These are phyloP conservation scores for Eristalinus aeneus DNA, from an alignment of 2,888 invertebrate species.

Conservation along the genomic window DNA sequence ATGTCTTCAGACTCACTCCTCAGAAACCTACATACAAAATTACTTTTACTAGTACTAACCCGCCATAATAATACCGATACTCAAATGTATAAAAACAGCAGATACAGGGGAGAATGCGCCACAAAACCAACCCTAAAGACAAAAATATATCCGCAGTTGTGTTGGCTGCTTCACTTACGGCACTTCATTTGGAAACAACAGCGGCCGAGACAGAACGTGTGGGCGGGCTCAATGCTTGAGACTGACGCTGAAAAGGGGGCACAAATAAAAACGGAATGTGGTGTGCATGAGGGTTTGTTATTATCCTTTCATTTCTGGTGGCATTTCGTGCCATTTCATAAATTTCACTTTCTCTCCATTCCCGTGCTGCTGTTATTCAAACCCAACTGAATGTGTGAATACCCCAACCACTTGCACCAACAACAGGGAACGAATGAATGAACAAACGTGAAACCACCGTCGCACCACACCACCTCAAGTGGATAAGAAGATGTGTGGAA, in stretches of 20 bases:
- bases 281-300: slow-evolving; percentile 47
- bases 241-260: not conserved
- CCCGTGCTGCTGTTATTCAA: not conserved
- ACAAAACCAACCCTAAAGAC: slow-evolving; percentile 2
- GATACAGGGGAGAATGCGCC: slow-evolving; percentile 1
- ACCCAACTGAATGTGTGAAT: not conserved
- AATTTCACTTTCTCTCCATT: slow-evolving; percentile 12
- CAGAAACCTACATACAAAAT: not conserved
- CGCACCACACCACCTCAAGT: slow-evolving; percentile 19
- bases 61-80: slow-evolving; percentile 19
- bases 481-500: slow-evolving; percentile 7
- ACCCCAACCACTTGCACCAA: not conserved
- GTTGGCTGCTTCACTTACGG: slow-evolving; percentile 23
- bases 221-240: not conserved
- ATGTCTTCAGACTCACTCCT: not conserved
- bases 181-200: slow-evolving; percentile 49
- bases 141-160: not conserved
- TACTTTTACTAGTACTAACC: not conserved
- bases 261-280: slow-evolving; percentile 3
- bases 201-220: not conserved
- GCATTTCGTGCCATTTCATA: slow-evolving; percentile 64
- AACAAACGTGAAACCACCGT: not conserved
- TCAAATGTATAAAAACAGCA: slow-evolving; percentile 14
- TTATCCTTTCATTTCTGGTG: slow-evolving; percentile 53
- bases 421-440: not conserved